A percentile compares a stretch with the other conserved stretches of the same genome.
Conservation (phyloP, 2,888 invertebrate species). For the Clivina fossor region DNA sequence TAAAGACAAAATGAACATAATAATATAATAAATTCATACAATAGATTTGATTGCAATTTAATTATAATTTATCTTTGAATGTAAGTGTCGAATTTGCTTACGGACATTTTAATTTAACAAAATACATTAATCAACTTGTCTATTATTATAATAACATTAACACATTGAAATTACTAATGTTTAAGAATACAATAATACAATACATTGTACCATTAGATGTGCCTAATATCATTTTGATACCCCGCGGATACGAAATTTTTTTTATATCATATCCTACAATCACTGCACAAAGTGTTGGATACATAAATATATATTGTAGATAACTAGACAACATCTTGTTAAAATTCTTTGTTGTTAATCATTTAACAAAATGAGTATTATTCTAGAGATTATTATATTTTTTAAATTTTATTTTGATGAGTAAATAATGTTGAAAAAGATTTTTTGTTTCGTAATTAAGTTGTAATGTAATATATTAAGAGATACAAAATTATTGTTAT, state of each 20-base stretch:
- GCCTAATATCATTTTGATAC: not conserved
- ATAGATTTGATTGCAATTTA: conserved; percentile 11
- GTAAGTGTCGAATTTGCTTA: conserved; percentile 15
- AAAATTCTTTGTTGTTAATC: too few relatives aligned
- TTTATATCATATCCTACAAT: conserved; percentile 1
- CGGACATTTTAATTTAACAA: conserved; percentile 11
- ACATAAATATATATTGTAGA: conserved; percentile 3
- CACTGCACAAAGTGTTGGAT: too few relatives aligned
- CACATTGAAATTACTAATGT: conserved; percentile 8
- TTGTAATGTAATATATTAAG: too few relatives aligned
- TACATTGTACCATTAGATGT: not conserved
- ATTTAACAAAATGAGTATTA: too few relatives aligned
- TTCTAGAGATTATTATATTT: too few relatives aligned
- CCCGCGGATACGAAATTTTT: not conserved
- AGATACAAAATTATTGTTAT: too few relatives aligned
- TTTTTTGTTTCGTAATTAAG: too few relatives aligned
- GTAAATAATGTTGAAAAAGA: too few relatives aligned
- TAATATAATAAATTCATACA: too few relatives aligned
- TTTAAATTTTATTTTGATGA: too few relatives aligned
- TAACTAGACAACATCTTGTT: conserved; percentile 1
- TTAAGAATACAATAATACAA: conserved; percentile 5
- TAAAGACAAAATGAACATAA: too few relatives aligned
- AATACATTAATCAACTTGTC: conserved; percentile 17
- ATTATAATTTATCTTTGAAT: conserved; percentile 1
- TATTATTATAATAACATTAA: conserved; percentile 18